These are phyloP conservation scores for Gryllus bimaculatus DNA, from an alignment of 1,140 invertebrate genomes.

Conservation along the genomic window DNA sequence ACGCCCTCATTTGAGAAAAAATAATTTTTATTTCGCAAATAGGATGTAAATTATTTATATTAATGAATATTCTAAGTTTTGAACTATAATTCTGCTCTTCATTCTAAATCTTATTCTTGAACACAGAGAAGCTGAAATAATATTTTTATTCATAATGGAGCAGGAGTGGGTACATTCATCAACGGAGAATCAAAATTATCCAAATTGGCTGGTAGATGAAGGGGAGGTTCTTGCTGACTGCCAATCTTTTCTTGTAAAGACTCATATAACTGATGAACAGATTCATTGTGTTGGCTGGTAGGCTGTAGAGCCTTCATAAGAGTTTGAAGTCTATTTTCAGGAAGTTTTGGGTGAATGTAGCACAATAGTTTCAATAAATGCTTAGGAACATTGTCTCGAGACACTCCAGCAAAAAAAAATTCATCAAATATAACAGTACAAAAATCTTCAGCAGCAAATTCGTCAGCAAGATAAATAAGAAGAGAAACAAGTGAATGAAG, in stretches of 20 bases:
- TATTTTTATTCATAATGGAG: constrained; percentile 42
- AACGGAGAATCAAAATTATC: constrained; percentile 74
- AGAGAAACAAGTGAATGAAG: constrained; percentile 82
- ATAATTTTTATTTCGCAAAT: too few species aligned
- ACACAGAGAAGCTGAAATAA: too few species aligned
- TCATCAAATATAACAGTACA: constrained; percentile 94
- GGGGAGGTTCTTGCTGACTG: constrained; percentile 54
- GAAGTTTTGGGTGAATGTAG: constrained; percentile 83
- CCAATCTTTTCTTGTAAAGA: constrained; percentile 68
- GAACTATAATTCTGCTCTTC: too few species aligned
- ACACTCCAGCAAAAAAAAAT: constrained; percentile 83
- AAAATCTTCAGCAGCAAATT: constrained; percentile 89
- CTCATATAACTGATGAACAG: constrained; percentile 70
- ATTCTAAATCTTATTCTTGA: too few species aligned
- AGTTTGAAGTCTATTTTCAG: constrained; percentile 64
- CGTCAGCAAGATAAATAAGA: constrained; percentile 80
- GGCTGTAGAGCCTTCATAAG: constrained; percentile 82
- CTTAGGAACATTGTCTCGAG: constrained; percentile 83
- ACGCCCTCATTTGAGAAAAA: too few species aligned
- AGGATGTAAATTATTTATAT: too few species aligned
- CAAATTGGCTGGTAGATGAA: constrained; percentile 46
- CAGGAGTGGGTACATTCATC: constrained; percentile 75
- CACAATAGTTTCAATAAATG: constrained; percentile 87
- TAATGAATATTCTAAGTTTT: too few species aligned
- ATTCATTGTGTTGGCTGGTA: constrained; percentile 71